Evolutionary conservation across 1,140 invertebrate species (phyloP).

Genomic region (Camponotus vicinus): DNA sequence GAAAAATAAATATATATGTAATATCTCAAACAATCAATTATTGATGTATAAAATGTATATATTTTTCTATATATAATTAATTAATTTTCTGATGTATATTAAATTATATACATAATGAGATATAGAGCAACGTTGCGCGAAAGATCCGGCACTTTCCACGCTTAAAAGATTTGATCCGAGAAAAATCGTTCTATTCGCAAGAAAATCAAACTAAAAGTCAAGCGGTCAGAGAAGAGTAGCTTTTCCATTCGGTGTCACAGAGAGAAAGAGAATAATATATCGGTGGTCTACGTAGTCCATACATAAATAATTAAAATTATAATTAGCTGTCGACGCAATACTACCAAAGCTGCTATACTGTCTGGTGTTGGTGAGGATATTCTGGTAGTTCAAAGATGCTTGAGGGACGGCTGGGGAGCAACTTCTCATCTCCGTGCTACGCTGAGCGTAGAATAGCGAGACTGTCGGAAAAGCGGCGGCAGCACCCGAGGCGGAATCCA

Average conservation of each 20-base stretch:
- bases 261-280: constrained; percentile 63
- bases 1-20: not conserved
- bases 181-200: constrained; percentile 64
- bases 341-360: constrained; percentile 97
- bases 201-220: constrained; percentile 65
- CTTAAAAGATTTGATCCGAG: constrained; percentile 28
- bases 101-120: too few relatives aligned
- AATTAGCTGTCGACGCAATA: constrained; percentile 86
- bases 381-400: constrained; percentile 84
- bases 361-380: constrained; percentile 89
- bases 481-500: constrained; percentile 82
- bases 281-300: constrained; percentile 59
- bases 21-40: not conserved
- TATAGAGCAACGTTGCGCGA: constrained; percentile 26
- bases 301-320: constrained; percentile 61
- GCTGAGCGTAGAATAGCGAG: constrained; percentile 87
- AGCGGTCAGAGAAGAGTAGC: constrained; percentile 65
- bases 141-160: constrained; percentile 50
- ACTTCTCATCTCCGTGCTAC: constrained; percentile 86
- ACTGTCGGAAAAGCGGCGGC: constrained; percentile 81
- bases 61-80: too few relatives aligned
- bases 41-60: not conserved
- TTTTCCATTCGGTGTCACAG: constrained; percentile 70
- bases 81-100: not conserved
- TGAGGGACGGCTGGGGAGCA: constrained; percentile 82